Evolutionary conservation across 1,140 invertebrate genomes (phyloP).

Genomic region (Ganaspis sp.): DNA sequence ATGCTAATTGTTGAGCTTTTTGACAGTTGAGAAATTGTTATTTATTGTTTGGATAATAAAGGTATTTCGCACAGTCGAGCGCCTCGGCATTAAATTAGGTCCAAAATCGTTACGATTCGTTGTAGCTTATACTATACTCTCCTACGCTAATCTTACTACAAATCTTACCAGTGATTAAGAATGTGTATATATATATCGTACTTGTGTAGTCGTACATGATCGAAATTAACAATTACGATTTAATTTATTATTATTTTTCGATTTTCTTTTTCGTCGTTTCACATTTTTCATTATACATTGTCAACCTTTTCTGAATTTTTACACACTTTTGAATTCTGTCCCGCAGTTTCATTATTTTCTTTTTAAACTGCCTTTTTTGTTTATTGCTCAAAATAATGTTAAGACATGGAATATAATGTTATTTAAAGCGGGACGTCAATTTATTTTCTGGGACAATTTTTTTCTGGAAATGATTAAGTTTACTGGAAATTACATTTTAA

Average conservation of each 20-base stretch:
- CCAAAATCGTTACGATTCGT: conserved; percentile 56
- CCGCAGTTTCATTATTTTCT: conserved; percentile 41
- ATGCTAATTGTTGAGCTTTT: no score
- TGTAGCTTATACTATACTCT: conserved; percentile 70
- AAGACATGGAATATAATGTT: conserved; percentile 49
- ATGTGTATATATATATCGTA: conserved; percentile 67
- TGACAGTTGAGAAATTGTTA: no score
- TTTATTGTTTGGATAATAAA: no score
- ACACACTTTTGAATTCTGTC: conserved; percentile 30
- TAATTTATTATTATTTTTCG: conserved; percentile 57
- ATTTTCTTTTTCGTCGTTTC: neutral
- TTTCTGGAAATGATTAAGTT: no score
- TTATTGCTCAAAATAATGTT: conserved; percentile 41
- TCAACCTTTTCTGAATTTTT: conserved; percentile 21
- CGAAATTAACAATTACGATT: conserved; percentile 51
- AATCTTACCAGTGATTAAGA: conserved; percentile 70
- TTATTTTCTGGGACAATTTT: neutral
- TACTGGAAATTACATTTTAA: no score
- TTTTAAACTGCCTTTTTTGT: neutral
- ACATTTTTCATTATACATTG: neutral
- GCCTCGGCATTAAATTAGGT: conserved; percentile 12
- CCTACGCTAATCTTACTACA: conserved; percentile 68
- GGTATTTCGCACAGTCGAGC: conserved; percentile 20
- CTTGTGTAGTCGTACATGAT: conserved; percentile 67
- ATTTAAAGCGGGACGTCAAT: neutral